Evolutionary conservation across 1,140 invertebrate genomes (phyloP).

Genomic region (Rhyzopertha dominica): DNA sequence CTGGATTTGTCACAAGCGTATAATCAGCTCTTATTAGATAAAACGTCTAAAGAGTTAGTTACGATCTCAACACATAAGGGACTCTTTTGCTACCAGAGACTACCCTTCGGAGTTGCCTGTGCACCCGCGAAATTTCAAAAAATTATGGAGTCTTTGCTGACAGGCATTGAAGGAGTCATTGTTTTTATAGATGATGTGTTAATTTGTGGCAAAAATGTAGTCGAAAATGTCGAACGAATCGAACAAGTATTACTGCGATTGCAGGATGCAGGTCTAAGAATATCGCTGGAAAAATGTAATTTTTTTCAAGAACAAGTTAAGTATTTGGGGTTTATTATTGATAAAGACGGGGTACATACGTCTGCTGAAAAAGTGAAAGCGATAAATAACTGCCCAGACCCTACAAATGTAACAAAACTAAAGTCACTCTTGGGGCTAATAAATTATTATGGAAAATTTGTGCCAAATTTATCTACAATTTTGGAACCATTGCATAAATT

Average conservation of each 20-base stretch:
- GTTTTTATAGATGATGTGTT: too few relatives aligned
- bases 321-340: slow-evolving; percentile 39
- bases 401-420: too few relatives aligned
- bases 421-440: slow-evolving; percentile 37
- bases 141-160: slow-evolving; percentile 5
- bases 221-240: slow-evolving; percentile 7
- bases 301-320: too few relatives aligned
- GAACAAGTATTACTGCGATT: slow-evolving; percentile 6
- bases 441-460: slow-evolving; percentile 29
- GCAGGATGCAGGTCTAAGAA: slow-evolving; percentile 13
- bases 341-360: slow-evolving; percentile 34
- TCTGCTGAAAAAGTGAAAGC: too few relatives aligned
- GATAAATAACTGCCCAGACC: too few relatives aligned
- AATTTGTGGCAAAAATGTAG: slow-evolving; percentile 6
- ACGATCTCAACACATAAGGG: slow-evolving; percentile 8
- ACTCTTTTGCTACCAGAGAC: slow-evolving; percentile 9
- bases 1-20: slow-evolving; percentile 33
- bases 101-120: too few relatives aligned
- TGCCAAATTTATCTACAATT: too few relatives aligned
- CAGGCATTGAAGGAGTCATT: too few relatives aligned
- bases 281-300: slow-evolving; percentile 10
- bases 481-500: slow-evolving; percentile 35
- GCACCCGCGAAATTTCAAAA: slow-evolving; percentile 13
- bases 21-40: slow-evolving; percentile 4
- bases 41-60: not conserved